These are phyloP conservation scores for Symphodus melops DNA, from an alignment of 2,113 vertebrate species.

Conservation along the genomic window DNA sequence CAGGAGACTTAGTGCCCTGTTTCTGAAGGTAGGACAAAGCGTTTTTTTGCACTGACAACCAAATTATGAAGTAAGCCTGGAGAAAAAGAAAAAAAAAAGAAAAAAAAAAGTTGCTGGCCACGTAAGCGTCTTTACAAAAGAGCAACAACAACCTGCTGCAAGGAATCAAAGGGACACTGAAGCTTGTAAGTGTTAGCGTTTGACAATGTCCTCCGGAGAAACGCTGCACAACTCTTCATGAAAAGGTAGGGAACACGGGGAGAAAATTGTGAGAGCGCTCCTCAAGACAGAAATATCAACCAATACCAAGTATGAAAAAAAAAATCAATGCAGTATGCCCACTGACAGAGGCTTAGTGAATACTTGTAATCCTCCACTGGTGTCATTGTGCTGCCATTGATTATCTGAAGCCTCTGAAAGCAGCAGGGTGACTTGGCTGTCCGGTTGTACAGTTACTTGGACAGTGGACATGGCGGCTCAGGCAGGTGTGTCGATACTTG, in stretches of 20 bases:
- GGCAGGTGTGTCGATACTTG: slow-evolving; percentile 64
- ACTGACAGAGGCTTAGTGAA: slow-evolving; percentile 52
- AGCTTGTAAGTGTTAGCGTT: slow-evolving; percentile 2
- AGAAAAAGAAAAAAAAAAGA: slow-evolving; percentile 44
- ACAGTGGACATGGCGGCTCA: slow-evolving; percentile 49
- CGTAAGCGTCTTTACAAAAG: slow-evolving; percentile 1
- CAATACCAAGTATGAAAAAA: slow-evolving; percentile 61
- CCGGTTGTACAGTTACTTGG: slow-evolving; percentile 42
- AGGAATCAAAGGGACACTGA: background rate
- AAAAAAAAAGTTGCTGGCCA: slow-evolving; percentile 26
- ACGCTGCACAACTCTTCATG: slow-evolving; percentile 1
- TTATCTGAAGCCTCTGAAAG: slow-evolving; percentile 68
- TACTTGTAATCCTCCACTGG: slow-evolving; percentile 71
- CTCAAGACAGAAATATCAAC: slow-evolving; percentile 39
- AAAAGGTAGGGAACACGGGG: background rate
- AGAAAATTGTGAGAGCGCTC: slow-evolving; percentile 25
- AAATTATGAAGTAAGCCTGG: slow-evolving; percentile 15
- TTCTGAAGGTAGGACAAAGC: too few relatives aligned
- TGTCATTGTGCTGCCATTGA: slow-evolving; percentile 72
- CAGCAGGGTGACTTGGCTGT: slow-evolving; percentile 61
- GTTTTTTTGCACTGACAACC: too few relatives aligned
- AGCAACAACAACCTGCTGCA: slow-evolving; percentile 10
- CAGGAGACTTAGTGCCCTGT: too few relatives aligned
- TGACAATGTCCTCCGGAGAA: background rate
- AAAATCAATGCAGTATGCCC: slow-evolving; percentile 64